These are phyloP conservation scores for Panurus biarmicus DNA, from an alignment of 2,113 vertebrate genomes.

Conservation along the genomic window DNA sequence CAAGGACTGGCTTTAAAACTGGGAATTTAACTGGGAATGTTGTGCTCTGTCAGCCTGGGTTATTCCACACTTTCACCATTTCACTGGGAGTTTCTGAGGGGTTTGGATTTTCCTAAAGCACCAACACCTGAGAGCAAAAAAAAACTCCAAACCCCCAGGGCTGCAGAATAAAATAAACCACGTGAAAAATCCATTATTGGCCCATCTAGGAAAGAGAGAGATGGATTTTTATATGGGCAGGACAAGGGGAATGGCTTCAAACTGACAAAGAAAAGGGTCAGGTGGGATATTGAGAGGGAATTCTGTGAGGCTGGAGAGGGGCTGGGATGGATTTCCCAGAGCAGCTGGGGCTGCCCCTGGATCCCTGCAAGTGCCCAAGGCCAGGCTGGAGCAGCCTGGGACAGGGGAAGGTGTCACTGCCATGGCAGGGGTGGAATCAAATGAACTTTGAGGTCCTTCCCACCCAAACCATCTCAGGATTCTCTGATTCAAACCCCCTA, in stretches of 20 bases:
- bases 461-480: neutral
- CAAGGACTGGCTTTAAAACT: neutral
- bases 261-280: neutral
- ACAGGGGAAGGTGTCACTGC: neutral
- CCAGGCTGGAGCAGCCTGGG: neutral
- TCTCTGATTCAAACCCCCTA: neutral
- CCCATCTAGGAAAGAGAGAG: neutral
- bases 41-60: neutral
- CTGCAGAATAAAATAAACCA: neutral
- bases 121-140: neutral
- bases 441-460: neutral
- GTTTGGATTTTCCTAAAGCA: neutral
- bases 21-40: neutral
- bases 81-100: neutral
- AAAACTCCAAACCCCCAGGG: rapidly evolving
- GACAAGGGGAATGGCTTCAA: neutral
- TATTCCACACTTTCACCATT: neutral
- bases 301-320: neutral
- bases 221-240: neutral
- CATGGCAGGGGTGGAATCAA: neutral
- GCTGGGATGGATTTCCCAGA: neutral
- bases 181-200: neutral
- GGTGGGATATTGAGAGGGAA: neutral
- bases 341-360: no score
- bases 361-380: neutral